Evolutionary conservation across 2,888 invertebrate genomes (phyloP).

Genomic region (Cabera pusaria): DNA sequence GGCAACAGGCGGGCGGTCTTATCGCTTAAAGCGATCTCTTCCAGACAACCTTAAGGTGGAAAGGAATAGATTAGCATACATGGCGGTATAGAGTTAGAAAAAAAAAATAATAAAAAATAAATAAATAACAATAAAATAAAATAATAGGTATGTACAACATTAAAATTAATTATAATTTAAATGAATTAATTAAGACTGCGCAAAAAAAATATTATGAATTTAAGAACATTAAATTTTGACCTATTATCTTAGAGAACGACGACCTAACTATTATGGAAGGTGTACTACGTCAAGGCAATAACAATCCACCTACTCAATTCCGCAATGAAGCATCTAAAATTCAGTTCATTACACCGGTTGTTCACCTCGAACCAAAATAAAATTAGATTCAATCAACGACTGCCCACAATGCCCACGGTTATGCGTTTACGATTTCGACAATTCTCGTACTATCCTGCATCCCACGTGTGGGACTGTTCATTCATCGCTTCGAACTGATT

Average conservation of each 20-base stretch:
- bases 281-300: slow-evolving; percentile 30
- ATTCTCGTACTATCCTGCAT: slow-evolving; percentile 32
- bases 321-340: slow-evolving; percentile 29
- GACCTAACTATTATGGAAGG: slow-evolving; percentile 16
- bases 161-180: no score
- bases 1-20: no score
- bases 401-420: slow-evolving; percentile 69
- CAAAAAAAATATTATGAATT: no score
- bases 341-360: slow-evolving; percentile 43
- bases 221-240: no score
- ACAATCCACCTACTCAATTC: slow-evolving; percentile 31
- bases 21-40: no score
- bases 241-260: slow-evolving; percentile 4
- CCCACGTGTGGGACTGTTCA: slow-evolving; percentile 26
- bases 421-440: slow-evolving; percentile 67
- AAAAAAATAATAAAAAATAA: no score
- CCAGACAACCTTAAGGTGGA: no score
- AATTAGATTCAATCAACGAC: slow-evolving; percentile 70
- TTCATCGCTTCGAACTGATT: slow-evolving; percentile 30
- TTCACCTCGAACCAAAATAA: slow-evolving; percentile 72
- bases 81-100: no score
- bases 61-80: no score
- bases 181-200: no score
- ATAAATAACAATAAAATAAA: no score
- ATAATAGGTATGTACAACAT: no score